phyloP scores from a whole-genome alignment of 2,797 vertebrate species.

The Helicolenus hilgendorfi region DNA sequence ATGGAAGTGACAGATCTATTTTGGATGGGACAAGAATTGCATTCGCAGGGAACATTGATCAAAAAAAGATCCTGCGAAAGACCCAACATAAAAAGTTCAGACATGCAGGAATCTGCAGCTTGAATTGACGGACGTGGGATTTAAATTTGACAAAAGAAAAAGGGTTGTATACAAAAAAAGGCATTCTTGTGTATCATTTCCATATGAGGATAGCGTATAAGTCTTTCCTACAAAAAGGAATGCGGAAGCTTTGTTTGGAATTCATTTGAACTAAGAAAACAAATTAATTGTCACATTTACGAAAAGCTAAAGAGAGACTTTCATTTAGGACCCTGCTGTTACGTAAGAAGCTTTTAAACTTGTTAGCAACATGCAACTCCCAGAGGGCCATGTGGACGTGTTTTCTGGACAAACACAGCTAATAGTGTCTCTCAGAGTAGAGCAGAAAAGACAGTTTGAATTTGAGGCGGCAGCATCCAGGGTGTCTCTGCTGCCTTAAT shows the following conservation, averaged over 20 bases:
- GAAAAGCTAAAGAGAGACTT: not conserved
- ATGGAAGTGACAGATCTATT: conserved; percentile 29
- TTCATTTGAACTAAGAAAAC: not conserved
- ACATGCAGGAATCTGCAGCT: not conserved
- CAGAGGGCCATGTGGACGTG: not conserved
- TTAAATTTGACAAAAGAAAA: not conserved
- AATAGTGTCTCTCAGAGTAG: not conserved
- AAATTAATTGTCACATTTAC: not conserved
- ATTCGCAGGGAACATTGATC: not conserved
- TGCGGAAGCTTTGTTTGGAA: not conserved
- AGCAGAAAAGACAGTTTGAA: not conserved
- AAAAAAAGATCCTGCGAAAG: not conserved
- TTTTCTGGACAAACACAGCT: conserved; percentile 19
- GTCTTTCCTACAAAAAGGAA: not conserved
- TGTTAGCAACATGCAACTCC: conserved; percentile 28
- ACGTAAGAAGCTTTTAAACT: conserved; percentile 32
- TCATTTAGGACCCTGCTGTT: not conserved
- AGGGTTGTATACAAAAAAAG: not conserved
- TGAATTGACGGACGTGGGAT: not conserved
- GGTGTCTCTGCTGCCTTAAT: conserved; percentile 10
- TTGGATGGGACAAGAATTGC: conserved; percentile 13
- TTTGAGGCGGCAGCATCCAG: not conserved
- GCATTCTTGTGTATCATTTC: not conserved
- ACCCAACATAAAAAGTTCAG: conserved; percentile 17
- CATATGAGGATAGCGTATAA: too few species aligned